phyloP scores from a whole-genome alignment of 1,140 invertebrate species.

The Diachasma alloeum region DNA sequence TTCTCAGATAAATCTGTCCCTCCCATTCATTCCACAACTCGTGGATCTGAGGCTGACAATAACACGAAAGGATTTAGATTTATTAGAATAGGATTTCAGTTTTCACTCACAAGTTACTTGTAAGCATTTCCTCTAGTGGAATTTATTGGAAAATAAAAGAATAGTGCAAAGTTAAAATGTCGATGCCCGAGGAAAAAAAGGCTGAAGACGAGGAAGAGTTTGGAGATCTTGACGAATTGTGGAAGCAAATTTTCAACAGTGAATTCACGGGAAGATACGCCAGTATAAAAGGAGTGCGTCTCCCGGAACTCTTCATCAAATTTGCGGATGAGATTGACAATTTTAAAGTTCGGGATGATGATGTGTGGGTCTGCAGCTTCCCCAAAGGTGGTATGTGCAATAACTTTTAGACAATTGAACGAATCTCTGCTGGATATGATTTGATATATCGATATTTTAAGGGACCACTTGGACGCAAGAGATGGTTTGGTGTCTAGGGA shows the following conservation, averaged over 20 bases:
- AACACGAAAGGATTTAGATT: too few species aligned
- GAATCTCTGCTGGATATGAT: background rate
- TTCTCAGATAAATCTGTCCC: too few species aligned
- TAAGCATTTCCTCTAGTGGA: too few species aligned
- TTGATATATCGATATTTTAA: too few species aligned
- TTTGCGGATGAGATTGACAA: conserved; percentile 44
- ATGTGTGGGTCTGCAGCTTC: conserved; percentile 63
- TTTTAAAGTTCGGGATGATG: conserved; percentile 59
- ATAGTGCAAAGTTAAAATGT: background rate
- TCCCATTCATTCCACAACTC: too few species aligned
- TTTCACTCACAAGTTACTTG: too few species aligned
- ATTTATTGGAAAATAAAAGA: too few species aligned
- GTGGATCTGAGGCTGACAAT: too few species aligned
- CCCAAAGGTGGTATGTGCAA: conserved; percentile 61
- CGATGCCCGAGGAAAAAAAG: background rate
- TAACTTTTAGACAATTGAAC: conserved; percentile 6
- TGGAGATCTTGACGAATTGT: background rate
- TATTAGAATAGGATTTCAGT: too few species aligned
- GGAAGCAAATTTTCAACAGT: background rate
- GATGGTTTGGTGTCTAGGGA: conserved; percentile 68
- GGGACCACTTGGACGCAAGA: conserved; percentile 70
- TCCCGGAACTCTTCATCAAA: conserved; percentile 41
- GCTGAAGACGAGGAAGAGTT: too few species aligned
- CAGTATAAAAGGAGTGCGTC: conserved; percentile 21
- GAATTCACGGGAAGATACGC: conserved; percentile 27